Evolutionary conservation across 2,113 vertebrate species (phyloP), one percentile per base, ranked within the genome.

Genomic region (Thamnaconus septentrionalis): DNA sequence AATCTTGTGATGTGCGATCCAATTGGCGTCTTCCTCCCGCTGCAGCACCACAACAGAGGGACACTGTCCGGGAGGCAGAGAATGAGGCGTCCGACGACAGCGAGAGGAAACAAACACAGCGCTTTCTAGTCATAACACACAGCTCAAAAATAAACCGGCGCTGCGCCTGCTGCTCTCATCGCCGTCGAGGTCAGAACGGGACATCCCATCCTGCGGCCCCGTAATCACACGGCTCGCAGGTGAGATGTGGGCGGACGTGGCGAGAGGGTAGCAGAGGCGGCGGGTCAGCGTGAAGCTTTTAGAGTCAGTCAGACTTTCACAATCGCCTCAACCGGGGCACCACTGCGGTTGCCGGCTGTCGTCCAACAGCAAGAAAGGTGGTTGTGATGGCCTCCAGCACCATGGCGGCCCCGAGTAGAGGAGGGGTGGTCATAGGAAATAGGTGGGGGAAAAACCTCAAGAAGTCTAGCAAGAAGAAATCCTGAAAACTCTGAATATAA

Each of bases 141-240:
- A 9, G 58, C 41, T 5, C 64, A 66, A 70, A 66, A 75, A 73
- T 69, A 70, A 57, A 61, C 49, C 44, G 6, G 18, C 9, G 8
- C 41, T 9, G 4, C 0, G 7, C 43, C 52, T 31, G 18, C 18
- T 63, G 11, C n/a, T 48, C 60, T 48, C 54, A 49, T 66, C 43
- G 63, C 63, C 18, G 7, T 41, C 10, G 67, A 71, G 57, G 66
- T 68, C 43, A 60, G 3, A 51, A 31, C 31, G 68, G 52, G 46
- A 49, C 47, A 51, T 53, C 43, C 51, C 50, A 31, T 31, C 18
- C 18, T 31, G 18, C 31, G 0, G 41, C 59, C 61, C 52, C 50
- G 39, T 63, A 62, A 76, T 64, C 68, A 53, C 58, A 66, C 61
- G 55, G 44, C 41, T 12, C 49, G 12, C 3, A 45, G 56, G 59